Percentiles rank a stretch among this genome's conserved stretches.
phyloP scores from a whole-genome alignment of 2,888 invertebrate species.

The Saturnia pavonia region DNA sequence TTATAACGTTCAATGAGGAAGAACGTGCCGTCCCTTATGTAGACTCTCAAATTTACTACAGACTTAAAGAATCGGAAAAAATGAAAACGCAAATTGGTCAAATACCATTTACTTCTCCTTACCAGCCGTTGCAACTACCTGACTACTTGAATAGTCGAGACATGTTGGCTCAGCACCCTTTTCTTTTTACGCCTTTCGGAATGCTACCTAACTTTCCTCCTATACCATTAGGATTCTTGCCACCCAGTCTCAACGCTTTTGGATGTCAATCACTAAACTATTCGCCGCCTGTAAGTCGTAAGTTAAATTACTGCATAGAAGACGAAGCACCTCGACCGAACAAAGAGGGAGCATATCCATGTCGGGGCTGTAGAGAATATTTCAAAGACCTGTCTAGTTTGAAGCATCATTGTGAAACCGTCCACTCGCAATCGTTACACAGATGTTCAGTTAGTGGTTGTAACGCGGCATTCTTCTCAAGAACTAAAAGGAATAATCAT shows the following conservation, averaged over 20 bases:
- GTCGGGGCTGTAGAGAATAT: slow-evolving; percentile 85
- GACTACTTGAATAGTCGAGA: slow-evolving; percentile 71
- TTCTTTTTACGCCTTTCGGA: slow-evolving; percentile 74
- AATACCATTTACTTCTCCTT: slow-evolving; percentile 59
- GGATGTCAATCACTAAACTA: slow-evolving; percentile 65
- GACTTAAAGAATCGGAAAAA: slow-evolving; percentile 66
- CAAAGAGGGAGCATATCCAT: slow-evolving; percentile 85
- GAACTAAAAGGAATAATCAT: slow-evolving; percentile 89
- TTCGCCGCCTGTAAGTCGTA: slow-evolving; percentile 59
- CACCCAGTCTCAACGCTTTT: slow-evolving; percentile 71
- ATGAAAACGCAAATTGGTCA: slow-evolving; percentile 56
- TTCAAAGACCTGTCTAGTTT: slow-evolving; percentile 84
- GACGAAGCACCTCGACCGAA: slow-evolving; percentile 86
- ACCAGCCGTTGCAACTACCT: slow-evolving; percentile 63
- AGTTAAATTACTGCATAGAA: slow-evolving; percentile 83
- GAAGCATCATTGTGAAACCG: slow-evolving; percentile 87
- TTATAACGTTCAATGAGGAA: slow-evolving; percentile 89
- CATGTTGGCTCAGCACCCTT: slow-evolving; percentile 72
- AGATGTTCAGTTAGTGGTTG: slow-evolving; percentile 90
- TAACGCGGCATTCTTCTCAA: slow-evolving; percentile 89
- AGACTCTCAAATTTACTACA: slow-evolving; percentile 75
- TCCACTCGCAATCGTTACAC: slow-evolving; percentile 86
- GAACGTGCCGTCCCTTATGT: slow-evolving; percentile 82
- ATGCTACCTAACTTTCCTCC: slow-evolving; percentile 76
- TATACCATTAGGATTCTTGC: slow-evolving; percentile 68